Evolutionary conservation across 1,140 invertebrate species (phyloP).

Genomic region (Drosophila jambulina): DNA sequence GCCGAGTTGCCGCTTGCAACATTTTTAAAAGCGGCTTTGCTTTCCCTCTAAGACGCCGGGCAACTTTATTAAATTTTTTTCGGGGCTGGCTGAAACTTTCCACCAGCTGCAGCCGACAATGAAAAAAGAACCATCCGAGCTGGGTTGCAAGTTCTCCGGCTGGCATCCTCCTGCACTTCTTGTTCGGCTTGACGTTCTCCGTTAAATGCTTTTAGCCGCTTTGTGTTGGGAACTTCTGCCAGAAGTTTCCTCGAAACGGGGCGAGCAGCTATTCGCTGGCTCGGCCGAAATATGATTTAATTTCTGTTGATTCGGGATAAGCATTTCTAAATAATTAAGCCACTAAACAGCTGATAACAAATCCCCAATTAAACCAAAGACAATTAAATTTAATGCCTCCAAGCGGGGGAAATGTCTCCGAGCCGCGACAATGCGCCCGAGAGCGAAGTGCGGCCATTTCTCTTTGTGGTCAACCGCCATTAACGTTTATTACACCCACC

Average conservation of each 20-base stretch:
- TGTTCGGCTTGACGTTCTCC: constrained; percentile 23
- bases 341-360: constrained; percentile 79
- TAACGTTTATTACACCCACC: constrained; percentile 81
- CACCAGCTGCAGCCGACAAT: constrained; percentile 33
- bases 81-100: constrained; percentile 57
- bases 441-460: constrained; percentile 74
- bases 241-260: constrained; percentile 44
- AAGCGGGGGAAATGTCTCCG: constrained; percentile 41
- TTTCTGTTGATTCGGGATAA: constrained; percentile 35
- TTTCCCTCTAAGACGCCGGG: constrained; percentile 57
- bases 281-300: constrained; percentile 28
- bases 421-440: constrained; percentile 23
- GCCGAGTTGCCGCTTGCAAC: constrained; percentile 65
- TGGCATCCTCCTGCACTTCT: constrained; percentile 25
- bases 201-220: constrained; percentile 76
- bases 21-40: constrained; percentile 80
- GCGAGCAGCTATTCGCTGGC: not conserved
- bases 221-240: constrained; percentile 55
- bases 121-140: constrained; percentile 35
- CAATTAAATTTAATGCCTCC: constrained; percentile 70
- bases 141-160: constrained; percentile 44
- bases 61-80: constrained; percentile 56
- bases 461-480: constrained; percentile 82
- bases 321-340: constrained; percentile 71
- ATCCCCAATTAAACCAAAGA: constrained; percentile 70